Percentiles rank a stretch among this genome's conserved stretches.
phyloP scores from a whole-genome alignment of 2,888 invertebrate species.

The Metellina segmentata region DNA sequence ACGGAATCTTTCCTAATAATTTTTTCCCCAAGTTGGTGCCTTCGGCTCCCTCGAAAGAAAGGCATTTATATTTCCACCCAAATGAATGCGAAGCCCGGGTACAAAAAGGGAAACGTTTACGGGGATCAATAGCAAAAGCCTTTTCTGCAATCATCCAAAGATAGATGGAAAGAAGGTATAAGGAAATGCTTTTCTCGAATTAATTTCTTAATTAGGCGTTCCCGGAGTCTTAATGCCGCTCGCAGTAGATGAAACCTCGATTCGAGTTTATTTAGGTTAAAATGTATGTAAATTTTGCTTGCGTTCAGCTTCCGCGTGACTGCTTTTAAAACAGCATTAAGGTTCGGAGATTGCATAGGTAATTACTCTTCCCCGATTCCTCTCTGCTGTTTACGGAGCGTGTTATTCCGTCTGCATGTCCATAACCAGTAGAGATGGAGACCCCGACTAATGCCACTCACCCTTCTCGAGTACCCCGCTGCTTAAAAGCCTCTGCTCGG shows the following conservation, averaged over 20 bases:
- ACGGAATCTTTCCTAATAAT: no score
- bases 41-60: no score
- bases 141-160: not conserved
- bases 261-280: slow-evolving; percentile 61
- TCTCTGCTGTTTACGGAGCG: slow-evolving; percentile 63
- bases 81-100: no score
- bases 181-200: slow-evolving; percentile 3
- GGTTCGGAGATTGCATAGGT: slow-evolving; percentile 59
- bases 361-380: slow-evolving; percentile 56
- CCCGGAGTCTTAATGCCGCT: slow-evolving; percentile 16
- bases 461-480: slow-evolving; percentile 2
- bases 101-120: no score
- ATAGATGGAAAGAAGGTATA: not conserved
- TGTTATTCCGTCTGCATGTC: slow-evolving; percentile 55
- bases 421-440: slow-evolving; percentile 65
- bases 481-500: slow-evolving; percentile 65
- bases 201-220: slow-evolving; percentile 63
- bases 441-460: slow-evolving; percentile 48
- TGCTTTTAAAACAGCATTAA: slow-evolving; percentile 75
- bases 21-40: no score
- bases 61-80: no score
- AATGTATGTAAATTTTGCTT: slow-evolving; percentile 75
- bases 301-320: slow-evolving; percentile 55
- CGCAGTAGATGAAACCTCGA: slow-evolving; percentile 50
- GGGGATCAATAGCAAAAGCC: no score